Conservation (phyloP, 2,797 vertebrate species). For the Brachymystax lenok region DNA sequence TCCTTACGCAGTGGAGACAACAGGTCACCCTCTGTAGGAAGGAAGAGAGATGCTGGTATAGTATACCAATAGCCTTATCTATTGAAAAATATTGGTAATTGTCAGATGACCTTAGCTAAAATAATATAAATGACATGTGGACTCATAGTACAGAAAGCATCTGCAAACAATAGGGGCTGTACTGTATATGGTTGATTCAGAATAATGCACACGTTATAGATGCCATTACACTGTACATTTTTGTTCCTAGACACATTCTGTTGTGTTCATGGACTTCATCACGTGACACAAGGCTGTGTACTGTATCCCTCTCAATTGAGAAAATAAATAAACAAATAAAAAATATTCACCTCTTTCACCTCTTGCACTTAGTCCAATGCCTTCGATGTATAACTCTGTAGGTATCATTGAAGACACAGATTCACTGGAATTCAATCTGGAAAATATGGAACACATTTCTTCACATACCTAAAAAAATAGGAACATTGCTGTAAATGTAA, state of each 20-base stretch:
- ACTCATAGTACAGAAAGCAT: too few species aligned
- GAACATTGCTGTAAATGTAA: not conserved
- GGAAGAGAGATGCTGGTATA: not conserved
- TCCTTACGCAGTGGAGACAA: conserved; percentile 73
- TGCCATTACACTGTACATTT: not conserved
- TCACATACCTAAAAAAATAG: not conserved
- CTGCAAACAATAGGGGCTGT: not conserved
- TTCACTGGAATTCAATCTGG: conserved; percentile 59
- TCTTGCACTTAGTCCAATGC: conserved; percentile 62
- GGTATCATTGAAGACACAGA: conserved; percentile 45
- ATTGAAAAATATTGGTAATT: not conserved
- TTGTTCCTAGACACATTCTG: not conserved
- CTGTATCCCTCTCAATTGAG: not conserved
- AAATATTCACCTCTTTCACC: conserved; percentile 50
- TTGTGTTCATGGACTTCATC: not conserved
- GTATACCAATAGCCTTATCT: not conserved
- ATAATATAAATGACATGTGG: too few species aligned
- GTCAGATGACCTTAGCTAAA: not conserved
- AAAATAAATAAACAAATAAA: not conserved
- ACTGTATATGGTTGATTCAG: too few species aligned
- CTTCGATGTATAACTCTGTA: conserved; percentile 67
- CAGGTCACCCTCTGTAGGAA: conserved; percentile 57
- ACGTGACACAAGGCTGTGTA: not conserved
- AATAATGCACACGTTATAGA: not conserved
- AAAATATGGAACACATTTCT: conserved; percentile 7